These are phyloP conservation scores for Rostratula benghalensis DNA, from an alignment of 2,113 vertebrate species.

Conservation along the genomic window DNA sequence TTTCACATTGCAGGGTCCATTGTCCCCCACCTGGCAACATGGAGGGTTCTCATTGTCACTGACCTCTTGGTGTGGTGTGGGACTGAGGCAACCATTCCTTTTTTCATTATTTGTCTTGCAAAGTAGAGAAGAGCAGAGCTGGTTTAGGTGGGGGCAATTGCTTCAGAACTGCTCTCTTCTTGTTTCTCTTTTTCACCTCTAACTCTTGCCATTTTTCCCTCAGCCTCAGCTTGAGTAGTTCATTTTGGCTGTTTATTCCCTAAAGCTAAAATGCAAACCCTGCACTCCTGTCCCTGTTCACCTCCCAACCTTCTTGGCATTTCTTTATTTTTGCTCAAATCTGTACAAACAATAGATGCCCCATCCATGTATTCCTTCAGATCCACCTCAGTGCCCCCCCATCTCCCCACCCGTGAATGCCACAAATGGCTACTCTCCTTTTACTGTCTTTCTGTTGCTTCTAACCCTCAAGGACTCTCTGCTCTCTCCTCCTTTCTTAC, in stretches of 20 bases:
- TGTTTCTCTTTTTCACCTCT: not conserved
- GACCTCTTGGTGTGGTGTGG: not conserved
- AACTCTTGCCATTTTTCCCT: not conserved
- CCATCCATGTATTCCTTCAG: accelerated
- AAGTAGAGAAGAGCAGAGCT: not conserved
- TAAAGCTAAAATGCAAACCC: not conserved
- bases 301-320: not conserved
- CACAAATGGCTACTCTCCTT: not conserved
- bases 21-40: no score
- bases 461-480: not conserved
- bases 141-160: not conserved
- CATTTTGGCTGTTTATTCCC: not conserved
- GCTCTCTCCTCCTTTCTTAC: not conserved
- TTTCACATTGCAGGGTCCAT: accelerated
- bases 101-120: not conserved
- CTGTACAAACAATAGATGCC: not conserved
- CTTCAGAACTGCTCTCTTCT: not conserved
- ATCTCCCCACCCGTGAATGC: not conserved
- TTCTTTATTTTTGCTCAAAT: not conserved
- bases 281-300: not conserved
- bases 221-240: not conserved
- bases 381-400: not conserved
- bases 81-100: not conserved
- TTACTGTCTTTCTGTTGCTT: not conserved
- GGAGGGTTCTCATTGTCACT: not conserved